A percentile compares a stretch with the other conserved stretches of the same genome.
phyloP scores from a whole-genome alignment of 2,797 vertebrate species.

The Clarias pachynema region DNA sequence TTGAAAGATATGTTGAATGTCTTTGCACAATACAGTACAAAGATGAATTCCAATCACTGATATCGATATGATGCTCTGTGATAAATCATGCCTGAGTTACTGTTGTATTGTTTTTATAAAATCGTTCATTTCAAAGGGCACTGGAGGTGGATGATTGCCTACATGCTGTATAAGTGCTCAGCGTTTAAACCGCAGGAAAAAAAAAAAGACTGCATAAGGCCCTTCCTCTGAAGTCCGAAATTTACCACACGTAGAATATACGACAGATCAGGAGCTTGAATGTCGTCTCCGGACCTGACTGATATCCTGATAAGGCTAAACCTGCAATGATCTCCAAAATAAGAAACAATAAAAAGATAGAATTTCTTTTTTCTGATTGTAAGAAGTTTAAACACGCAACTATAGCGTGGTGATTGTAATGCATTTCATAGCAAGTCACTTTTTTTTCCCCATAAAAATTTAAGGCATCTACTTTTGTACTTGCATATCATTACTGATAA shows the following conservation, averaged over 20 bases:
- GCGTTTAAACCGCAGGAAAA: conserved; percentile 61
- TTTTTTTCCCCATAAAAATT: conserved; percentile 64
- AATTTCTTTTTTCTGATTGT: conserved; percentile 66
- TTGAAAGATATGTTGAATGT: not conserved
- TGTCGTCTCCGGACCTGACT: conserved; percentile 14
- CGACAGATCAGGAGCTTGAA: conserved; percentile 25
- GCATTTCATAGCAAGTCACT: conserved; percentile 77
- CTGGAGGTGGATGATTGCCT: conserved; percentile 70
- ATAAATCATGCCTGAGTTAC: conserved; percentile 72
- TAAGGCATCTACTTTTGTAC: conserved; percentile 80
- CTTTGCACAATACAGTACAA: not conserved
- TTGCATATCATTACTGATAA: conserved; percentile 70
- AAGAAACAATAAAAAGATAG: conserved; percentile 62
- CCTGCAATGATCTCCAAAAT: conserved; percentile 36
- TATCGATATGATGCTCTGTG: conserved; percentile 69
- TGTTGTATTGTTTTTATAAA: conserved; percentile 1
- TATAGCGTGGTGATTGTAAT: conserved; percentile 77
- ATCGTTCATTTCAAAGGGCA: conserved; percentile 59
- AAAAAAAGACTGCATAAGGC: conserved; percentile 48
- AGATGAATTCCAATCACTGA: conserved; percentile 59
- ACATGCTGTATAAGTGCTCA: conserved; percentile 76
- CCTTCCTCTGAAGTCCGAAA: conserved; percentile 49
- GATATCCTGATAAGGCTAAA: conserved; percentile 44
- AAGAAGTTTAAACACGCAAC: conserved; percentile 69
- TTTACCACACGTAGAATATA: conserved; percentile 58